Evolutionary conservation across 2,888 invertebrate species (phyloP), one percentile per base, ranked within the genome.

Genomic region (Drosophila hamatofila): DNA sequence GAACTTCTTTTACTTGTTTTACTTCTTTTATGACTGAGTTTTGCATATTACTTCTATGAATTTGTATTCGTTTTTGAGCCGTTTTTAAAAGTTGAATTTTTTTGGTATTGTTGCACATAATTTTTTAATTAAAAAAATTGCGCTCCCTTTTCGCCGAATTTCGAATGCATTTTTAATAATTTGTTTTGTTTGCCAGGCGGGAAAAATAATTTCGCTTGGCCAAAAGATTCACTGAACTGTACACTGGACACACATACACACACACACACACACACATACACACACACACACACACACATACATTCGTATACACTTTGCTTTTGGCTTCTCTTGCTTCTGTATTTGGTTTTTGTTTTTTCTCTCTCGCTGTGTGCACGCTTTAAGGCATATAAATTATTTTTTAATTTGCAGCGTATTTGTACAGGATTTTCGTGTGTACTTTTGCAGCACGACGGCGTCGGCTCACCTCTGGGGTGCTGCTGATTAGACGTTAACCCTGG

Each of bases 171-270:
- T 84, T 84, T 84, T 84, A 86, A 83, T 83, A 83, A 84, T 83
- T 86, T 88, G 87, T 83, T 83, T 81, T 81, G 83, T 73, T 86
- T 83, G 89, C 78, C 78, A 62, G 70, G 81, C 86, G 73, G 83
- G 72, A 88, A 88, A 88, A 83, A 88, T 77, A 75, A 83, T 88
- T 83, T 72, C 64, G 78, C 67, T 66, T 62, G 77, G 68, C 59
- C 78, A 74, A 89, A 83, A 75, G 87, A 88, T 78, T 88, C 83
- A 84, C 84, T 84, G 83, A 84, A 83, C 87, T 84, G 83, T 84
- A 70, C 70, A 70, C 61, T 88, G 68, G 56, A 52, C 80, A 60
- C 30, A 69, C 66, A 54, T 46, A 57, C 37, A 27, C 23, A 49
- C 54, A 52, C 39, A 48, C 39, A 35, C 25, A 52, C 37, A 52